These are phyloP conservation scores for Sebastes melanostomus DNA, from an alignment of 2,797 vertebrate genomes.

Conservation along the genomic window DNA sequence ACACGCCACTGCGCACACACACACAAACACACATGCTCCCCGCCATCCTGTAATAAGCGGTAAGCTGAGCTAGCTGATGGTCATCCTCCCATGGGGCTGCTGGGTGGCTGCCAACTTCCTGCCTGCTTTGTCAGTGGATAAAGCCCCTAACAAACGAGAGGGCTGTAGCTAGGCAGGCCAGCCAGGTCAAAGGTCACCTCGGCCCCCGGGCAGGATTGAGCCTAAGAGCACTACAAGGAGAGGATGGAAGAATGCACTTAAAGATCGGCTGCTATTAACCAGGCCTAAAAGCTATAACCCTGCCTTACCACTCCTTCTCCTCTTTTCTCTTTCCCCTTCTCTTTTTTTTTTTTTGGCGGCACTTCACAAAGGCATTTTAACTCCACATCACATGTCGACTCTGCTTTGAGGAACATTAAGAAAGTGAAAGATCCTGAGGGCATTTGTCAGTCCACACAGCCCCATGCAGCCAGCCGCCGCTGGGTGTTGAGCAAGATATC, in stretches of 20 bases:
- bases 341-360: slow-evolving; percentile 1
- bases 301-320: background rate
- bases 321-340: background rate
- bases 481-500: slow-evolving; percentile 72
- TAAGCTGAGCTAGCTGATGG: slow-evolving; percentile 92
- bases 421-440: slow-evolving; percentile 72
- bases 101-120: slow-evolving; percentile 88
- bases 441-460: slow-evolving; percentile 71
- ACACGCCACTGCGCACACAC: slow-evolving; percentile 13
- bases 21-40: slow-evolving; percentile 69
- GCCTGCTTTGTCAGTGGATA: slow-evolving; percentile 88
- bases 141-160: slow-evolving; percentile 91
- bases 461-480: slow-evolving; percentile 52
- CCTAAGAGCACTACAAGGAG: slow-evolving; percentile 76
- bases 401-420: slow-evolving; percentile 71
- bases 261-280: slow-evolving; percentile 69
- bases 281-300: slow-evolving; percentile 63
- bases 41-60: slow-evolving; percentile 84
- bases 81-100: slow-evolving; percentile 88
- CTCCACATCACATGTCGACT: slow-evolving; percentile 63
- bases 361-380: slow-evolving; percentile 71
- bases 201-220: slow-evolving; percentile 82
- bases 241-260: slow-evolving; percentile 80
- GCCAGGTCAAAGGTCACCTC: slow-evolving; percentile 86
- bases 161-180: slow-evolving; percentile 87